Conservation (phyloP, 2,113 vertebrate species). For the Dasypus novemcinctus region DNA sequence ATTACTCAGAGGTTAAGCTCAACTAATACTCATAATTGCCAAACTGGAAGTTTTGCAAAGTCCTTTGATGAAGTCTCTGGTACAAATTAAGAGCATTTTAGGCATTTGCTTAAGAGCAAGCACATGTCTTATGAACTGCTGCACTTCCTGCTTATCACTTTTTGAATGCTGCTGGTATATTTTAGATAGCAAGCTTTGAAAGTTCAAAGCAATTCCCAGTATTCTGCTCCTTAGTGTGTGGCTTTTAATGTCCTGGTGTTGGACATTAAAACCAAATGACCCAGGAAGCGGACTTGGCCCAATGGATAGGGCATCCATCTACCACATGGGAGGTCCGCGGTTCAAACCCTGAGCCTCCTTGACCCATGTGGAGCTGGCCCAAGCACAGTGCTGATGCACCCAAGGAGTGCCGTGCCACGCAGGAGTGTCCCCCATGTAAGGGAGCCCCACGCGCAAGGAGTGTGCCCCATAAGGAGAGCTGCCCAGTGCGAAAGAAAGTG, state of each 20-base stretch:
- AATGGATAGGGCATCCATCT: no score
- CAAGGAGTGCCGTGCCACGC: no score
- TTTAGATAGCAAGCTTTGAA: constrained; percentile 50
- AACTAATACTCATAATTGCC: constrained; percentile 64
- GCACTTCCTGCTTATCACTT: constrained; percentile 58
- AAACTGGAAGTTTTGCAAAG: constrained; percentile 65
- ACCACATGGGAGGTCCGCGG: no score
- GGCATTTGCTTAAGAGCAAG: constrained; percentile 62
- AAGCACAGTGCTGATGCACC: no score
- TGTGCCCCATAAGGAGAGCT: no score
- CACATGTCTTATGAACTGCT: constrained; percentile 53
- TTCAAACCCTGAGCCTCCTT: no score
- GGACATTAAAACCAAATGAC: constrained; percentile 52
- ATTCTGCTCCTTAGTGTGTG: constrained; percentile 45
- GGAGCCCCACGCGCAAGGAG: no score
- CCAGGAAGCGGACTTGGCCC: no score
- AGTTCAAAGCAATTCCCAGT: constrained; percentile 64
- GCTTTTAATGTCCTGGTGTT: constrained; percentile 56
- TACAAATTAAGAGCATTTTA: constrained; percentile 69
- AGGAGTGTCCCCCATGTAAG: no score
- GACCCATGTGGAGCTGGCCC: no score
- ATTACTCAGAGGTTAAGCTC: constrained; percentile 65
- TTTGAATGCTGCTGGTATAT: constrained; percentile 37
- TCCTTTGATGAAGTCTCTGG: constrained; percentile 68
- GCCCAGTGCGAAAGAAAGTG: no score